Conservation (phyloP, 2,797 vertebrate genomes). For the Onychomys leucogaster region DNA sequence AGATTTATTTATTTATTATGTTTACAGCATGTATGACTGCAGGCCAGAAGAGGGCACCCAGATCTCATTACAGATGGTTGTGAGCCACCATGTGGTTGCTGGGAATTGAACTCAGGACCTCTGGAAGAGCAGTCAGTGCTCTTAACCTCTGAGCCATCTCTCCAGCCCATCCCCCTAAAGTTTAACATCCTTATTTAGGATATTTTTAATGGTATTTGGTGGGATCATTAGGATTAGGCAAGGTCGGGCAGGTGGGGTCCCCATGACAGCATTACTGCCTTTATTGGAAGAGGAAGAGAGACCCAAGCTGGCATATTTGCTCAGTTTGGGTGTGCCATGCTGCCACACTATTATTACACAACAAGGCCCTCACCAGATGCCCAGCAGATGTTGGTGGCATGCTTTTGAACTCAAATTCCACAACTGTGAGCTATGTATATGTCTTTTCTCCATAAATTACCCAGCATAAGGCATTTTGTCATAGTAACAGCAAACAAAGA, state of each 20-base stretch:
- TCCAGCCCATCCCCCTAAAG: background rate
- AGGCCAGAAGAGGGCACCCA: too few relatives aligned
- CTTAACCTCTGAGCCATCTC: too few relatives aligned
- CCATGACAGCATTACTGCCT: background rate
- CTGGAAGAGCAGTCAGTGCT: too few relatives aligned
- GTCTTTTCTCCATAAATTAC: constrained; percentile 18
- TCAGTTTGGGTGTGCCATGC: background rate
- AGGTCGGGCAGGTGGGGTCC: background rate
- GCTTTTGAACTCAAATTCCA: background rate
- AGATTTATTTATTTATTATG: too few relatives aligned
- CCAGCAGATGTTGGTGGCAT: background rate
- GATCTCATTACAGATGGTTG: too few relatives aligned
- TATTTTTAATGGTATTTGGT: background rate
- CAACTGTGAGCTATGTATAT: background rate
- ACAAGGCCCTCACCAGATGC: background rate
- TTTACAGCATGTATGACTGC: too few relatives aligned
- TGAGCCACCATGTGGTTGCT: too few relatives aligned
- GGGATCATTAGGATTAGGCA: background rate
- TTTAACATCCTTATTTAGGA: background rate
- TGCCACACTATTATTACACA: background rate
- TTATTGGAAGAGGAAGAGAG: background rate
- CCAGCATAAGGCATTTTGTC: background rate
- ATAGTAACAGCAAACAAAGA: constrained; percentile 40
- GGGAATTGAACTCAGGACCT: too few relatives aligned
- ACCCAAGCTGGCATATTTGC: background rate